Conservation (phyloP, 2,888 invertebrate genomes). For the Eupithecia subumbrata region DNA sequence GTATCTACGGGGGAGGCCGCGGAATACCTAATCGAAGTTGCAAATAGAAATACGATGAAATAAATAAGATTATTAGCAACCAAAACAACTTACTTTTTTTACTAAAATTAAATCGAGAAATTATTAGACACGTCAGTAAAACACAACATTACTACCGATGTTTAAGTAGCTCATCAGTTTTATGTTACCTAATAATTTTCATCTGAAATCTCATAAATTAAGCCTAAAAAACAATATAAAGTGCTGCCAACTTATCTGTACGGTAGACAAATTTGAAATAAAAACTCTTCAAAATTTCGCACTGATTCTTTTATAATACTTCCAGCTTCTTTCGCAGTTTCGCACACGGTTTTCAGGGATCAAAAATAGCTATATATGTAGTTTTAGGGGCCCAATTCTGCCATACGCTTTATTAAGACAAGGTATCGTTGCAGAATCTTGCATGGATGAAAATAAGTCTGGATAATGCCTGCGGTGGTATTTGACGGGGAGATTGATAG, state of each 20-base stretch:
- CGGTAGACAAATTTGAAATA: neutral
- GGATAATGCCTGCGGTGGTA: no score
- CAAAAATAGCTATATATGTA: no score
- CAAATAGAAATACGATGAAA: neutral
- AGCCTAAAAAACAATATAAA: conserved; percentile 56
- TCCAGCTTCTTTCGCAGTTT: no score
- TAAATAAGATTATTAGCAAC: neutral
- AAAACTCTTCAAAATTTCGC: neutral
- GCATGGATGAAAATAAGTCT: no score
- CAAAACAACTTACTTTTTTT: neutral
- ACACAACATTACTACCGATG: conserved; percentile 27
- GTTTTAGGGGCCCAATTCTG: no score
- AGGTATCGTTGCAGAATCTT: no score
- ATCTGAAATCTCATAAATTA: conserved; percentile 27
- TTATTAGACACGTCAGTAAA: conserved; percentile 30
- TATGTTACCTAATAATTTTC: conserved; percentile 29
- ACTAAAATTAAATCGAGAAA: conserved; percentile 11
- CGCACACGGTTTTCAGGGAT: no score
- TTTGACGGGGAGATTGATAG: no score
- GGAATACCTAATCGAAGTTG: no score
- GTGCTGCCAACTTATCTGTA: neutral
- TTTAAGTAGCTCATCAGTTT: conserved; percentile 29
- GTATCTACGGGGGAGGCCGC: no score
- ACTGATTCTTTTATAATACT: neutral
- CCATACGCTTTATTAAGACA: no score